Conservation (phyloP, 1,140 invertebrate species). For the Lordiphosa stackelbergi region DNA sequence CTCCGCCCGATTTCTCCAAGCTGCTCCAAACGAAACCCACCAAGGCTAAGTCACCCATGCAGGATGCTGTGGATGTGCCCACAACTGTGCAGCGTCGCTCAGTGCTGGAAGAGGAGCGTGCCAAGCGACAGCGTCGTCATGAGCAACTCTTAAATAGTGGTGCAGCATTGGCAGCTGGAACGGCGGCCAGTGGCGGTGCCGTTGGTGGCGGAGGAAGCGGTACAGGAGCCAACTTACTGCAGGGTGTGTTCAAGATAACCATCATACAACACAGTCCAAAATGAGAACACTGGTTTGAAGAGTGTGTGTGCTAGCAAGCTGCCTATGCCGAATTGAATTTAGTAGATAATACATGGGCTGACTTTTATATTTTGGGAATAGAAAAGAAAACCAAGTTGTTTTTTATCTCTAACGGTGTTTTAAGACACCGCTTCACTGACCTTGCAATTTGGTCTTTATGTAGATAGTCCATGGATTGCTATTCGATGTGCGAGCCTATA, state of each 20-base stretch:
- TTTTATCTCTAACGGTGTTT: no score
- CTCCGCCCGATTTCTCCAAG: slow-evolving; percentile 72
- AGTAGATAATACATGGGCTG: no score
- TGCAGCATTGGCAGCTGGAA: slow-evolving; percentile 13
- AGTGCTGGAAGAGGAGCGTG: slow-evolving; percentile 68
- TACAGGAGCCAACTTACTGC: slow-evolving; percentile 25
- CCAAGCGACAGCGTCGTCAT: slow-evolving; percentile 68
- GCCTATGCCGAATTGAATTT: slow-evolving; percentile 22
- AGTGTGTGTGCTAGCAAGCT: slow-evolving; percentile 11
- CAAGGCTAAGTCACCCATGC: slow-evolving; percentile 73
- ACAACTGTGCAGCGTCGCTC: slow-evolving; percentile 65
- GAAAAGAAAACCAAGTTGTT: no score
- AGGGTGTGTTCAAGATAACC: slow-evolving; percentile 58
- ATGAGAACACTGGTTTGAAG: slow-evolving; percentile 7
- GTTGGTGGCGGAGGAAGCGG: slow-evolving; percentile 18
- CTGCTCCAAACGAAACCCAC: slow-evolving; percentile 68
- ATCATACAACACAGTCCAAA: slow-evolving; percentile 29
- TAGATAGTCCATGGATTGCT: no score
- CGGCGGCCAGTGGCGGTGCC: slow-evolving; percentile 2
- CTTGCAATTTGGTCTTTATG: no score
- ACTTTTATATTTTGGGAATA: no score
- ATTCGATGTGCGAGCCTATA: no score
- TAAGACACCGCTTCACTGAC: no score
- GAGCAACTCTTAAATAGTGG: slow-evolving; percentile 54
- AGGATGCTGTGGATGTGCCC: slow-evolving; percentile 68